These are phyloP conservation scores for Sisyra nigra DNA, from an alignment of 2,888 invertebrate species.

Conservation along the genomic window DNA sequence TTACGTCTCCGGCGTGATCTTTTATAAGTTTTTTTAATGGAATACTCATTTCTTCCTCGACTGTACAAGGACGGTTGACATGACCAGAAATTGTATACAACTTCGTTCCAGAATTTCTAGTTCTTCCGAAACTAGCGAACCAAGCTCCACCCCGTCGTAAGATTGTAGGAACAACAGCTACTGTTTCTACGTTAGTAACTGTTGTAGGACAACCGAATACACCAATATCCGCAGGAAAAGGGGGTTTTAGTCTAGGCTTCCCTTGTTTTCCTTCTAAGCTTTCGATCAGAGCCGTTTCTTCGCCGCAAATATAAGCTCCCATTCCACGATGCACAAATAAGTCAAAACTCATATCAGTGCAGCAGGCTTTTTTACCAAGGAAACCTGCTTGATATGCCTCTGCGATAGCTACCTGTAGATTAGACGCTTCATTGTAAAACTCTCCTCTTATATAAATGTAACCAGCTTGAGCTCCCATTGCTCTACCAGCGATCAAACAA, in stretches of 20 bases:
- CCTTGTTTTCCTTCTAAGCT: constrained; percentile 97
- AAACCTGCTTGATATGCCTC: constrained; percentile 94
- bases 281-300: constrained; percentile 97
- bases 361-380: constrained; percentile 90
- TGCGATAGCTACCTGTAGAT: constrained; percentile 92
- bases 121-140: constrained; percentile 93
- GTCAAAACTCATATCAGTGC: constrained; percentile 93
- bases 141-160: constrained; percentile 89
- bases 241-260: constrained; percentile 96
- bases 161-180: constrained; percentile 91
- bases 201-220: constrained; percentile 98
- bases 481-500: constrained; percentile 83
- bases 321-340: constrained; percentile 96
- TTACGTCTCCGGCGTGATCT: constrained; percentile 88
- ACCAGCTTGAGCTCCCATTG: constrained; percentile 95
- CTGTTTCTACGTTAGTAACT: constrained; percentile 97
- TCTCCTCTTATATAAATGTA: constrained; percentile 99
- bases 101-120: constrained; percentile 94
- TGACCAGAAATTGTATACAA: constrained; percentile 97
- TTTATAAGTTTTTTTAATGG: constrained; percentile 91
- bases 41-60: constrained; percentile 99
- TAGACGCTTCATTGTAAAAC: constrained; percentile 98
- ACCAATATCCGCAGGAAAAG: constrained; percentile 97
- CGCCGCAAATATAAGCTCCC: constrained; percentile 98
- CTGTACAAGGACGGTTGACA: constrained; percentile 94